These are phyloP conservation scores for Platypus cylindrus DNA, from an alignment of 2,888 invertebrate genomes.

Conservation along the genomic window DNA sequence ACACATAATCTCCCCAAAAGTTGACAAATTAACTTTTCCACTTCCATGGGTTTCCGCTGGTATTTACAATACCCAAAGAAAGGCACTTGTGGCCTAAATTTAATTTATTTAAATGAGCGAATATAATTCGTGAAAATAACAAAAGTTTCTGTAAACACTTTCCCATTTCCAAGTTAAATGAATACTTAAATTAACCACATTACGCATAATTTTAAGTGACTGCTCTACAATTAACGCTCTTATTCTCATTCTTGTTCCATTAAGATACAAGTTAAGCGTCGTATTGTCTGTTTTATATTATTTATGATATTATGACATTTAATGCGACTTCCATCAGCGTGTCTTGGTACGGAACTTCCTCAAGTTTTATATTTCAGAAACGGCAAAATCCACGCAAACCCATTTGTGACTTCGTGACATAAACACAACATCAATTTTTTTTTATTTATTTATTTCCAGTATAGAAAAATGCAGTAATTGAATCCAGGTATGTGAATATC, in stretches of 20 bases:
- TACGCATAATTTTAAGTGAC: constrained; percentile 6
- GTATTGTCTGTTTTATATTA: constrained; percentile 9
- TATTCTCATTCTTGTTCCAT: constrained; percentile 7
- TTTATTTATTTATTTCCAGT: too few species aligned
- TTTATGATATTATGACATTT: constrained; percentile 13
- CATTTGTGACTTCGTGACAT: constrained; percentile 12
- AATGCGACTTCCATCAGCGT: constrained; percentile 14
- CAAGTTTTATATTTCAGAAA: constrained; percentile 10
- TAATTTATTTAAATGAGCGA: too few species aligned
- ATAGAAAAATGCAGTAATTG: too few species aligned
- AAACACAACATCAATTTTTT: constrained; percentile 7
- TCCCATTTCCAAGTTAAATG: constrained; percentile 8
- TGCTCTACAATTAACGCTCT: constrained; percentile 9
- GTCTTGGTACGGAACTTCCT: constrained; percentile 16
- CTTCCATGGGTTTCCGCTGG: too few species aligned
- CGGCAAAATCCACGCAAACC: constrained; percentile 14
- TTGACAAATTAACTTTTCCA: too few species aligned
- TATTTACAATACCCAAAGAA: too few species aligned
- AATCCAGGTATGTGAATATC: too few species aligned
- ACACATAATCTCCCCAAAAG: too few species aligned
- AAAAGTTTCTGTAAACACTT: too few species aligned
- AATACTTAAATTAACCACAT: neutral
- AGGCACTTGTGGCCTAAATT: too few species aligned
- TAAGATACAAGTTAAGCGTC: constrained; percentile 9
- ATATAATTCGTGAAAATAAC: too few species aligned